Conservation (phyloP, 2,797 vertebrate genomes). For the Carduelis carduelis region DNA sequence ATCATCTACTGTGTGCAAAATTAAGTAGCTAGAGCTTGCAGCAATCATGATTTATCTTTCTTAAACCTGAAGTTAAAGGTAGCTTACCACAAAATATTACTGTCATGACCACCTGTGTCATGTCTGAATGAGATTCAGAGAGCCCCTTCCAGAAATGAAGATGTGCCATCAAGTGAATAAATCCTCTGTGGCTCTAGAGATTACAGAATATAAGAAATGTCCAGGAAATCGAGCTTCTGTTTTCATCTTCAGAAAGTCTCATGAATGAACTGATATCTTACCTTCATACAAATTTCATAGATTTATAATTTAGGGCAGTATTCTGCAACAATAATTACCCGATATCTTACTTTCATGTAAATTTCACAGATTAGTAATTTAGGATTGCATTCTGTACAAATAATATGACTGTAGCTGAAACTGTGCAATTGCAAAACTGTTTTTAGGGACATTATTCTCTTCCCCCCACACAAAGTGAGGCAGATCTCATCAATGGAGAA, state of each 20-base stretch:
- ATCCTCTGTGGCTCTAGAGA: not conserved
- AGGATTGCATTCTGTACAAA: not conserved
- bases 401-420: not conserved
- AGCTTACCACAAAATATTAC: not conserved
- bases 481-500: not conserved
- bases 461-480: not conserved
- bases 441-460: not conserved
- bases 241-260: not conserved
- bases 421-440: not conserved
- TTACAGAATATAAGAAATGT: not conserved
- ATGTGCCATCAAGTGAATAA: not conserved
- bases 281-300: not conserved
- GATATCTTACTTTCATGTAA: not conserved
- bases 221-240: not conserved
- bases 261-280: not conserved
- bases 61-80: not conserved
- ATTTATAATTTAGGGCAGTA: not conserved
- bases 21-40: not conserved
- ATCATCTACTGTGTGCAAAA: not conserved
- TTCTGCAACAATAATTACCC: not conserved
- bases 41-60: not conserved
- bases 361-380: not conserved
- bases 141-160: not conserved
- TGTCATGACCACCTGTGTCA: not conserved
- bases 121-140: not conserved